Conservation (phyloP, 2,113 vertebrate species). For the Eolophus roseicapilla region DNA sequence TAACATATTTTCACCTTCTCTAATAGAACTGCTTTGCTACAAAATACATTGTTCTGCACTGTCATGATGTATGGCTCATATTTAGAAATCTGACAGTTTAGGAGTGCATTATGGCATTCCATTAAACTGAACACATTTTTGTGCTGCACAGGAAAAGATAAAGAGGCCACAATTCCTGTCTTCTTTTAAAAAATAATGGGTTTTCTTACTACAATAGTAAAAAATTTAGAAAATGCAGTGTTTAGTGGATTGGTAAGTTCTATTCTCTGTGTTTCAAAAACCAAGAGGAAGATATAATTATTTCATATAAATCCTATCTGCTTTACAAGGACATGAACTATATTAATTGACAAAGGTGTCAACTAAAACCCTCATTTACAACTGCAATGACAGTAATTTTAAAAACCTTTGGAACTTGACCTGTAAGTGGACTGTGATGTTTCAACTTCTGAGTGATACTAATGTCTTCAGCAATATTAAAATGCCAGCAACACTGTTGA, state of each 20-base stretch:
- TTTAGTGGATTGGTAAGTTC: slow-evolving; percentile 10
- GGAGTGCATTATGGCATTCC: slow-evolving; percentile 32
- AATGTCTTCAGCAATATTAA: background rate
- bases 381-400: background rate
- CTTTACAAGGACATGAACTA: slow-evolving; percentile 10
- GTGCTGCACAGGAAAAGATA: slow-evolving; percentile 11
- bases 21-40: slow-evolving; percentile 42
- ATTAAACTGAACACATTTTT: slow-evolving; percentile 51
- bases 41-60: slow-evolving; percentile 46
- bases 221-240: background rate
- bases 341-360: background rate
- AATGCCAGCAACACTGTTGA: background rate
- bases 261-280: slow-evolving; percentile 20
- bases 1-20: slow-evolving; percentile 58
- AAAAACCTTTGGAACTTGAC: slow-evolving; percentile 48
- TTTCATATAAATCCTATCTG: background rate
- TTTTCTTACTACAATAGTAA: background rate
- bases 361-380: slow-evolving; percentile 18
- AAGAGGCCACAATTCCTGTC: slow-evolving; percentile 13
- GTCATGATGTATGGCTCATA: slow-evolving; percentile 35
- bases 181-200: background rate
- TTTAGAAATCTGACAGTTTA: slow-evolving; percentile 49
- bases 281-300: background rate
- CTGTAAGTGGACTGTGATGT: slow-evolving; percentile 40
- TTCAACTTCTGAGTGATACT: slow-evolving; percentile 28